These are phyloP conservation scores for Lepidocolaptes lacrymiger DNA, from an alignment of 2,797 vertebrate species.

Conservation along the genomic window DNA sequence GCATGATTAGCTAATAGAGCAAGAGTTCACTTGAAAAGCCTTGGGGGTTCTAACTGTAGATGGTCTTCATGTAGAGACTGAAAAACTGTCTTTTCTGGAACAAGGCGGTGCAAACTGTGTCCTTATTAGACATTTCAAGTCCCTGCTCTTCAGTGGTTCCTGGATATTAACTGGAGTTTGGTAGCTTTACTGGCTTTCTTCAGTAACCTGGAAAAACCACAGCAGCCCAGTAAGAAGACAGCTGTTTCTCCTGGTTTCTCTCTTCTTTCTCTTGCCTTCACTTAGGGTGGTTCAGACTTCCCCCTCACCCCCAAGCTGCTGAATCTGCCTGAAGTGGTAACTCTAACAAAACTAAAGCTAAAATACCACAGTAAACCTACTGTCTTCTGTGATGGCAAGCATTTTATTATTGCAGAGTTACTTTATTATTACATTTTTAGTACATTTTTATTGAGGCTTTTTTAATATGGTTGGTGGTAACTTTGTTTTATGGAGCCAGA, in stretches of 20 bases:
- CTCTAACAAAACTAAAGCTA: neutral
- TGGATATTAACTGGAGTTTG: neutral
- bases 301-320: neutral
- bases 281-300: neutral
- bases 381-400: neutral
- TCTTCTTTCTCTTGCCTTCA: neutral
- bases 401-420: conserved; percentile 12
- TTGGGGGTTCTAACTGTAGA: too few relatives aligned
- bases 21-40: too few relatives aligned
- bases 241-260: neutral
- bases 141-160: neutral
- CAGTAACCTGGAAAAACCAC: neutral
- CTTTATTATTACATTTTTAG: neutral
- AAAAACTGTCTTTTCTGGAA: too few relatives aligned
- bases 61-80: too few relatives aligned
- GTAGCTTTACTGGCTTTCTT: neutral
- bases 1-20: too few relatives aligned
- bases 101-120: too few relatives aligned
- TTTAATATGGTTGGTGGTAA: neutral
- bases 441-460: conserved; percentile 1
- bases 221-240: neutral
- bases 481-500: conserved; percentile 42
- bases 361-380: neutral
- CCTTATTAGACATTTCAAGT: too few relatives aligned
- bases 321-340: neutral